Conservation (phyloP, 1,140 invertebrate genomes). For the Acyrthosiphon pisum region DNA sequence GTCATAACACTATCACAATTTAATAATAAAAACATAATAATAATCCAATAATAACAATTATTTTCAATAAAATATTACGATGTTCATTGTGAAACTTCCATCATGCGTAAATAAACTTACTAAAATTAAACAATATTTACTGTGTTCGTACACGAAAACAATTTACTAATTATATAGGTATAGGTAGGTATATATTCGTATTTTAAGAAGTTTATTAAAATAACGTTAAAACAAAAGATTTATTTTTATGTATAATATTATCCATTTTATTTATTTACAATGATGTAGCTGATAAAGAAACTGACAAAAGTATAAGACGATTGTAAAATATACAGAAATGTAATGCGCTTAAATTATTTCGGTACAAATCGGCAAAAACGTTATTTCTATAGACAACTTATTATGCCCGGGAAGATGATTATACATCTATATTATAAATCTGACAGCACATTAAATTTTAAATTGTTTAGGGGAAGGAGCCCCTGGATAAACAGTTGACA, state of each 20-base stretch:
- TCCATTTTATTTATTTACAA: background rate
- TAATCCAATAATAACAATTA: background rate
- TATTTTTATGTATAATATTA: background rate
- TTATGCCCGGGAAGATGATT: conserved; percentile 14
- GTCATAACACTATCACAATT: background rate
- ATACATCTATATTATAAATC: background rate
- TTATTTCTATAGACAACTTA: background rate
- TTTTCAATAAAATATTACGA: background rate
- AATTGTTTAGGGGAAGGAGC: background rate
- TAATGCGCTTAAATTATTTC: background rate
- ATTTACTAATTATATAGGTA: background rate
- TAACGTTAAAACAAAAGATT: background rate
- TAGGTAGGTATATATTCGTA: too few species aligned
- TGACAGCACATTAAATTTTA: background rate
- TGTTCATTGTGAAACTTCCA: background rate
- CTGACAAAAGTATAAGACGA: background rate
- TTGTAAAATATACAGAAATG: background rate
- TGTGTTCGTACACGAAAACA: background rate
- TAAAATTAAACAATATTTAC: background rate
- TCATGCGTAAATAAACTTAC: background rate
- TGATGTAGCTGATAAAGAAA: background rate
- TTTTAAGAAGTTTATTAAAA: background rate
- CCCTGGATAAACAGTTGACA: background rate
- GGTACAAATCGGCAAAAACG: background rate
- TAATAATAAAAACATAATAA: background rate